phyloP scores from a whole-genome alignment of 2,888 invertebrate species.

The Tipula helvola region DNA sequence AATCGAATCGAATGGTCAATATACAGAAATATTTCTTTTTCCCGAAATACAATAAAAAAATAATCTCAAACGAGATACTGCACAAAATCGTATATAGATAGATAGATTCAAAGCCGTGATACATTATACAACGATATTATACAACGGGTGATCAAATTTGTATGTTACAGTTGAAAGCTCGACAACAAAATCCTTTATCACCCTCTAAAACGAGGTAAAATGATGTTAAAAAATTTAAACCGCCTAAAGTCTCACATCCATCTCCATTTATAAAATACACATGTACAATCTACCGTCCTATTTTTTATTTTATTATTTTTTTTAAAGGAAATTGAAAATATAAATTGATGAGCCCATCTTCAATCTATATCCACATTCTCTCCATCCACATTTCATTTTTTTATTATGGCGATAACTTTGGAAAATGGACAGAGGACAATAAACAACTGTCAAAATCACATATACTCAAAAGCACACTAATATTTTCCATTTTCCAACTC shows the following conservation, averaged over 20 bases:
- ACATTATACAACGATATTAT: too few relatives aligned
- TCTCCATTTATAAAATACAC: not conserved
- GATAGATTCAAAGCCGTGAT: not conserved
- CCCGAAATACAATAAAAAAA: not conserved
- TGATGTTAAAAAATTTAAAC: not conserved
- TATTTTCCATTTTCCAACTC: not conserved
- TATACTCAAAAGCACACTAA: not conserved
- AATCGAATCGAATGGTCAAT: not conserved
- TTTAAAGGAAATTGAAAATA: not conserved
- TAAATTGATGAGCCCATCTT: not conserved
- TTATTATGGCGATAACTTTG: not conserved
- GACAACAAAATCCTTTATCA: not conserved
- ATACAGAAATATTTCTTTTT: not conserved
- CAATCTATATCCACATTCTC: not conserved
- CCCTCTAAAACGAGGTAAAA: not conserved
- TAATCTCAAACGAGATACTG: not conserved
- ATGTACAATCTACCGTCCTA: not conserved
- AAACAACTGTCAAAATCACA: constrained; percentile 4
- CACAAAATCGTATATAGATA: not conserved
- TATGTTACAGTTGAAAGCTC: not conserved
- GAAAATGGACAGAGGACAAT: not conserved
- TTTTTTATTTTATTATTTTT: not conserved
- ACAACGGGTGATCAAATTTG: not conserved
- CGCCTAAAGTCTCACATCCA: not conserved
- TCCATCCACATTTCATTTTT: not conserved